Percentiles rank a stretch among this genome's conserved stretches.
Evolutionary conservation across 2,113 vertebrate genomes (phyloP).

Genomic region (Peromyscus polionotus): DNA sequence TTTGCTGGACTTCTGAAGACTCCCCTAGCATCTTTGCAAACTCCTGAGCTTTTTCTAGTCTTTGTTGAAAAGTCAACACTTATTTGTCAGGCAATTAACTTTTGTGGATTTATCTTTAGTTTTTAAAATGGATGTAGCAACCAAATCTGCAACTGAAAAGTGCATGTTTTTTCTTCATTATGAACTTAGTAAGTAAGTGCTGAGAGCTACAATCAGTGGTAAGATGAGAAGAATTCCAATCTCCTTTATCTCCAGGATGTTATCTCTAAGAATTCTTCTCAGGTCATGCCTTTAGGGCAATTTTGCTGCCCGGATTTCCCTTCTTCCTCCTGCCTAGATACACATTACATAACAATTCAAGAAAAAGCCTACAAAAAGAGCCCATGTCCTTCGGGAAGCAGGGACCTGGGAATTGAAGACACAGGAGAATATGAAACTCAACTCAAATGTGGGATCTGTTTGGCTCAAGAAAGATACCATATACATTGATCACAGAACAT

Average conservation of each 20-base stretch:
- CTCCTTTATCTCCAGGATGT: background rate
- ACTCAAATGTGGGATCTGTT: background rate
- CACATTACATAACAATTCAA: background rate
- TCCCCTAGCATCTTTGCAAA: background rate
- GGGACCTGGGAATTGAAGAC: background rate
- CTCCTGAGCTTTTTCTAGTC: background rate
- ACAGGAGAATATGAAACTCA: background rate
- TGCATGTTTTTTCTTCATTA: background rate
- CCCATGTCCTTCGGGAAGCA: background rate
- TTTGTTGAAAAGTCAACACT: slow-evolving; percentile 9
- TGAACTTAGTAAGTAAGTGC: background rate
- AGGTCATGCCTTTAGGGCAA: background rate
- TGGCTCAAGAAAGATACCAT: background rate
- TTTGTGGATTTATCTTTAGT: slow-evolving; percentile 2
- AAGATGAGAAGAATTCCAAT: background rate
- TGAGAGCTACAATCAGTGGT: background rate
- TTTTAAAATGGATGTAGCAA: background rate
- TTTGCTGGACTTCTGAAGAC: background rate
- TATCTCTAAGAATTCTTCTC: background rate
- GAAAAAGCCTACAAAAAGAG: background rate
- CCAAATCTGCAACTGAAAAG: background rate
- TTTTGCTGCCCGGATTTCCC: background rate
- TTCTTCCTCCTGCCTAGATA: background rate
- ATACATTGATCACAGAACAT: background rate
- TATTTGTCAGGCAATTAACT: slow-evolving; percentile 5